These are phyloP conservation scores for Physeter macrocephalus DNA, from an alignment of 2,113 vertebrate genomes.

Conservation along the genomic window DNA sequence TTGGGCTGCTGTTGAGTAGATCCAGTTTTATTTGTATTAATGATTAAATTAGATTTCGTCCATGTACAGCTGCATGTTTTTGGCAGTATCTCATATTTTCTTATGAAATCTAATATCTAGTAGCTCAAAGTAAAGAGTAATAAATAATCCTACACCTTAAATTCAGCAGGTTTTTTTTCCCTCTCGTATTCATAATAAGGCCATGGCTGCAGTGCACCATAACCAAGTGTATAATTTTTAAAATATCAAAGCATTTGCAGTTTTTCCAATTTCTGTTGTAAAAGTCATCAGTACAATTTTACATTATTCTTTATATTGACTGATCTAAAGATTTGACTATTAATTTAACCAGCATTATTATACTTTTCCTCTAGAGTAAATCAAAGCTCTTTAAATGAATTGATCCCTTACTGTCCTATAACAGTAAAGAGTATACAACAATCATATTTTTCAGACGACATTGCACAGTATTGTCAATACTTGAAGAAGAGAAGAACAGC, in stretches of 20 bases:
- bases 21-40: background rate
- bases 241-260: conserved; percentile 21
- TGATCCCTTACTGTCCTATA: conserved; percentile 56
- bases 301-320: conserved; percentile 24
- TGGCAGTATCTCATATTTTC: background rate
- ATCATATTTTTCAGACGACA: conserved; percentile 64
- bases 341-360: conserved; percentile 62
- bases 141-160: background rate
- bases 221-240: conserved; percentile 25
- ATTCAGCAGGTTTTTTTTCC: background rate
- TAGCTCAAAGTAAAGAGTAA: background rate
- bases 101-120: background rate
- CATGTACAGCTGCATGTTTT: background rate
- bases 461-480: conserved; percentile 44
- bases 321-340: conserved; percentile 56
- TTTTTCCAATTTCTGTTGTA: conserved; percentile 24
- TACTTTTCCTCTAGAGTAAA: conserved; percentile 56
- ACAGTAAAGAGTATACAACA: conserved; percentile 59
- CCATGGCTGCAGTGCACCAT: background rate
- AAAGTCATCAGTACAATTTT: conserved; percentile 46
- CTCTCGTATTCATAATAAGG: background rate
- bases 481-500: conserved; percentile 52
- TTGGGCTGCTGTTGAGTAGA: background rate
- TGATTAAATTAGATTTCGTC: background rate
- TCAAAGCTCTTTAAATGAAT: conserved; percentile 54